Base-by-base conservation (phyloP, 2,888 invertebrate genomes). In the Amphipoea oculea region DNA sequence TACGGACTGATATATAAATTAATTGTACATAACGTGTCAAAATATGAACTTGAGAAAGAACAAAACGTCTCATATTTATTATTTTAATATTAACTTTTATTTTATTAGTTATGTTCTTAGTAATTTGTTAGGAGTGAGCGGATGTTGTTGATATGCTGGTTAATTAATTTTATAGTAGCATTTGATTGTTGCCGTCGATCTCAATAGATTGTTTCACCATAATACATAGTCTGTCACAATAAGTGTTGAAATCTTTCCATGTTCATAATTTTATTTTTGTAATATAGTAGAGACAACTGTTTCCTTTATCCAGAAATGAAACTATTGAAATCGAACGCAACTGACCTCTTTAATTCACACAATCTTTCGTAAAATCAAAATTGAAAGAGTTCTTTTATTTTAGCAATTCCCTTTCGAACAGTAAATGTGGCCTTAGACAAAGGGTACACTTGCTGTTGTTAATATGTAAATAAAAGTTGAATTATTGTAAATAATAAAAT, bases 391-490 rank as follows among this genome's bases (percentile, higher is more conserved):
- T 90, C 83, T 92, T 91, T 91, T 91, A 92, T 92, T 93, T 92
- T 90, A 93, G 89, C 92, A 92, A 94, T 94, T 95, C 92, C 93
- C 92, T 91, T 92, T 92, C 84, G 86, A 92, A 96, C 96, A 96
- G 96, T 95, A 89, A 93, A 92, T 94, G 95, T 95, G 95, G 95
- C 95, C 96, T 95, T 95, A 95, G 84, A 87, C 85, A 90, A 91
- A 91, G 94, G 89, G 92, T 93, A 93, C 95, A 95, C 94, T 94
- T 93, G 92, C 96, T 96, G 96, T 95, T 97, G 96, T 97, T 96
- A 94, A 96, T 96, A 96, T 96, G 96, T 96, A 97, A 96, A 97
- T 96, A 96, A 96, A 96, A 96, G 96, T 97, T 96, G 94, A 96
- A 96, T 93, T 96, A 96, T 97, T 96, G 96, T 96, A 97, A 96